Evolutionary conservation across 2,888 invertebrate species (phyloP).

Genomic region (Carcina quercana): DNA sequence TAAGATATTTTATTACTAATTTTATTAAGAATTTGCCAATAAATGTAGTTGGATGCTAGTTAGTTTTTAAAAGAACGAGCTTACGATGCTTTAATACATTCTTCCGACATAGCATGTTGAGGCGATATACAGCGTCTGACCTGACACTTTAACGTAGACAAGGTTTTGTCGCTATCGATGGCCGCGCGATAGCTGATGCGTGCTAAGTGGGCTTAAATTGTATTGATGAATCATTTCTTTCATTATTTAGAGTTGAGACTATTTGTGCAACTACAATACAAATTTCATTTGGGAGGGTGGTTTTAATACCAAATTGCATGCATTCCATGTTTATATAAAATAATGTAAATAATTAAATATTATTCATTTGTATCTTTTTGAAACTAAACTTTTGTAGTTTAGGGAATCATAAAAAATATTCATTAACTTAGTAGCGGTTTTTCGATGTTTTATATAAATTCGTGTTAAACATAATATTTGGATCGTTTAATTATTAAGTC

Average conservation of each 20-base stretch:
- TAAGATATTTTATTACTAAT: conserved; percentile 20
- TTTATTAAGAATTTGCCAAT: conserved; percentile 9
- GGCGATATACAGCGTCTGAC: too few relatives aligned
- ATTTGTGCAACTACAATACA: background rate
- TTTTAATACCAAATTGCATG: too few relatives aligned
- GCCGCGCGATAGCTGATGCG: too few relatives aligned
- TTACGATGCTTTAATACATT: conserved; percentile 31
- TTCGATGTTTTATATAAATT: conserved; percentile 16
- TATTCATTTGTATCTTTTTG: background rate
- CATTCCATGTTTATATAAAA: conserved; percentile 5
- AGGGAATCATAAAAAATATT: conserved; percentile 19
- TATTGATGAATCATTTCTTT: too few relatives aligned
- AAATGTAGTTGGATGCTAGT: conserved; percentile 33
- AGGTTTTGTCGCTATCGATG: too few relatives aligned
- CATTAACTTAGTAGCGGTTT: conserved; percentile 14
- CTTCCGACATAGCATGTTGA: background rate
- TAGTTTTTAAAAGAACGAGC: conserved; percentile 49
- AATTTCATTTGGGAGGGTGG: too few relatives aligned
- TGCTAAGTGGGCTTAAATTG: too few relatives aligned
- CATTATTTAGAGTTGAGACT: too few relatives aligned
- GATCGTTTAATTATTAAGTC: conserved; percentile 29
- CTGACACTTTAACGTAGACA: too few relatives aligned
- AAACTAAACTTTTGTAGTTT: background rate
- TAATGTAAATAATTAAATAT: conserved; percentile 2
- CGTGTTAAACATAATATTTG: conserved; percentile 22